These are phyloP conservation scores for Horisme vitalbata DNA, from an alignment of 2,888 invertebrate species.

Conservation along the genomic window DNA sequence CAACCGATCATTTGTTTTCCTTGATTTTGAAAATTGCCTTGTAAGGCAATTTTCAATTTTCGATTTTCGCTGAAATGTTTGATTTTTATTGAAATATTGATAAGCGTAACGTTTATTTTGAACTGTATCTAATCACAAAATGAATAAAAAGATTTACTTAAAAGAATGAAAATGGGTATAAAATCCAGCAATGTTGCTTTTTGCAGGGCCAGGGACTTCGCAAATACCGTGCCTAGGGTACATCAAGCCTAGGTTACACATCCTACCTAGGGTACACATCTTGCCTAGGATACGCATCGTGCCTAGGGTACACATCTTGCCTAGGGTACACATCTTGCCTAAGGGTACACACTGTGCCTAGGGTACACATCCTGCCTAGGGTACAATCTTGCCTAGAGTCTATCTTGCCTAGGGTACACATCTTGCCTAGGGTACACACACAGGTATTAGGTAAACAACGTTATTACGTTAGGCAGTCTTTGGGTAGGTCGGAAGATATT, in stretches of 20 bases:
- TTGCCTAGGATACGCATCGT: conserved; percentile 29
- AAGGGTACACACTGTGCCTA: conserved; percentile 25
- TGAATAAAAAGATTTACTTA: too few species aligned
- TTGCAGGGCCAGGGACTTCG: conserved; percentile 66
- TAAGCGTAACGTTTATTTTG: too few species aligned
- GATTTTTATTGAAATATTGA: too few species aligned
- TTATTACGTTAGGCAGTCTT: conserved; percentile 80
- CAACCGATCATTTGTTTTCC: too few species aligned
- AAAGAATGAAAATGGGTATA: too few species aligned
- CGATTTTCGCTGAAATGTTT: too few species aligned
- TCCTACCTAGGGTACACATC: conserved; percentile 62
- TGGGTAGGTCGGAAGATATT: conserved; percentile 83
- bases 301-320: conserved; percentile 1
- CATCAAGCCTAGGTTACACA: conserved; percentile 67
- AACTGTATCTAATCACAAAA: not conserved
- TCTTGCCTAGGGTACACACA: conserved; percentile 68
- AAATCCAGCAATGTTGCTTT: conserved; percentile 63
- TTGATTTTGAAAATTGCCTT: too few species aligned
- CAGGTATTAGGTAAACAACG: conserved; percentile 60
- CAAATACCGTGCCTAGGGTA: conserved; percentile 48
- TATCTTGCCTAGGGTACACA: conserved; percentile 51
- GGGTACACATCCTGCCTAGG: conserved; percentile 56
- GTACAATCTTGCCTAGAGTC: too few species aligned
- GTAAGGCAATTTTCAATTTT: too few species aligned
- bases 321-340: too few species aligned